phyloP scores from a whole-genome alignment of 2,888 invertebrate species.

The Melinopterus prodromus region DNA sequence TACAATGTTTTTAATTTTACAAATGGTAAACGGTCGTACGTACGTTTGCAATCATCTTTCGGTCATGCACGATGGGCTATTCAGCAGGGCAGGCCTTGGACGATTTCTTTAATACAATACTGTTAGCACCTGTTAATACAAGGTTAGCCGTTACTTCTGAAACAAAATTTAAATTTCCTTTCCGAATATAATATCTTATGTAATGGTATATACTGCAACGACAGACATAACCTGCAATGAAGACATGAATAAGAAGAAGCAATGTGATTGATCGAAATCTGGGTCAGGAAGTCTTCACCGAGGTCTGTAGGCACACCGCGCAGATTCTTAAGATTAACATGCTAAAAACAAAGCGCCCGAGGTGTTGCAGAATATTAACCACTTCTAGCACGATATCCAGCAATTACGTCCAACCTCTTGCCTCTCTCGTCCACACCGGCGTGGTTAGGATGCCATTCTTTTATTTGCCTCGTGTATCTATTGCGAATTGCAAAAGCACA shows the following conservation, averaged over 20 bases:
- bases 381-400: background rate
- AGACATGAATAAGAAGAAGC: background rate
- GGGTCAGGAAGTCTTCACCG: background rate
- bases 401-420: background rate
- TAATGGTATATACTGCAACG: too few relatives aligned
- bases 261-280: background rate
- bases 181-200: too few relatives aligned
- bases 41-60: too few relatives aligned
- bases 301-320: background rate
- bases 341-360: background rate
- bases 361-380: background rate
- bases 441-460: constrained; percentile 4
- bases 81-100: too few relatives aligned
- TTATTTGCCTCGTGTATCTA: background rate
- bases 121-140: too few relatives aligned
- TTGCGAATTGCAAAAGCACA: background rate
- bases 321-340: background rate
- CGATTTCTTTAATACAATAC: too few relatives aligned
- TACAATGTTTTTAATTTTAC: too few relatives aligned
- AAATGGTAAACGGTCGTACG: too few relatives aligned
- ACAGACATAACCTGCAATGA: too few relatives aligned
- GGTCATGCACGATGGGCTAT: too few relatives aligned
- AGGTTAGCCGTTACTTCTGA: too few relatives aligned
- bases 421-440: background rate
- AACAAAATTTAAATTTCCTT: too few relatives aligned